Evolutionary conservation across 1,140 invertebrate species (phyloP).

Genomic region (Brachionus plicatilis): DNA sequence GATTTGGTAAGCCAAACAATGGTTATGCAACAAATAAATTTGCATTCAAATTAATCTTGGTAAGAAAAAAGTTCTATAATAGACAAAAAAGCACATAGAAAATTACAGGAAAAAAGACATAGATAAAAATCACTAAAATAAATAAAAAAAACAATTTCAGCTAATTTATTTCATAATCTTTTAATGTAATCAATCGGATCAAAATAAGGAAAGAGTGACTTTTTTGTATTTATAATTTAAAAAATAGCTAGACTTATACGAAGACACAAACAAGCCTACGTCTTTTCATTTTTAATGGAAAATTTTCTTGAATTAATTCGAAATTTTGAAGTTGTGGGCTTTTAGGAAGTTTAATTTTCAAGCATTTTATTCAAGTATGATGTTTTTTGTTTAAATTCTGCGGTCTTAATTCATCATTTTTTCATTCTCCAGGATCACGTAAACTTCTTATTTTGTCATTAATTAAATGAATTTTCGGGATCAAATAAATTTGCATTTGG

Average conservation of each 20-base stretch:
- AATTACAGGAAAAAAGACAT: slow-evolving; percentile 30
- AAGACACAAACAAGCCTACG: neutral
- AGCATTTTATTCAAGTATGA: neutral
- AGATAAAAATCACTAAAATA: slow-evolving; percentile 18
- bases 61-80: neutral
- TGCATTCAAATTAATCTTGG: slow-evolving; percentile 16
- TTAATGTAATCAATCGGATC: slow-evolving; percentile 17
- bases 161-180: slow-evolving; percentile 36
- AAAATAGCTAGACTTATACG: neutral
- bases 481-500: neutral
- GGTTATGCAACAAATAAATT: slow-evolving; percentile 26
- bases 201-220: neutral
- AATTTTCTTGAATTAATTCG: neutral
- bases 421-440: neutral
- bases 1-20: neutral
- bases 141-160: slow-evolving; percentile 8
- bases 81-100: neutral
- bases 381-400: neutral
- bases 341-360: neutral
- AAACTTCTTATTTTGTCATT: slow-evolving; percentile 1
- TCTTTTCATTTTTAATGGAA: neutral
- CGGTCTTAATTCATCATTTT: neutral
- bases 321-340: neutral
- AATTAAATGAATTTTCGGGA: neutral
- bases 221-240: neutral